phyloP scores from a whole-genome alignment of 23 tunicate species.

The Styela clava region DNA sequence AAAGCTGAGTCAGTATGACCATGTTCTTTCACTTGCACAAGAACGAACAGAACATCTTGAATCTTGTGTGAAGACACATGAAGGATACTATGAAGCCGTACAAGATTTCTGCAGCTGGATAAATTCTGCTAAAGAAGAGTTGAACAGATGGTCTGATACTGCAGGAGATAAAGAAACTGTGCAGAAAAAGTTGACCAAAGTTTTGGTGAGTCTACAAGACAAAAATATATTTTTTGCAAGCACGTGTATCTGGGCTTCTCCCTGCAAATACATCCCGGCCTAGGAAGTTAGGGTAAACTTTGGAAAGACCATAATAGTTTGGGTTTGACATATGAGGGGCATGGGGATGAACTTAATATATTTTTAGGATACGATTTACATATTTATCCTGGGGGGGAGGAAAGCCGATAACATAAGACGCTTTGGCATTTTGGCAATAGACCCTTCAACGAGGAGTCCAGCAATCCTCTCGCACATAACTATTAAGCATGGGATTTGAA shows the following conservation, averaged over 20 bases:
- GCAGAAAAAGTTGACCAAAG: slow-evolving; percentile 79
- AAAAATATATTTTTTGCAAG: background rate
- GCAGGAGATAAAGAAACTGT: slow-evolving; percentile 62
- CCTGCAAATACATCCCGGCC: too few relatives aligned
- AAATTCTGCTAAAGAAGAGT: slow-evolving; percentile 80
- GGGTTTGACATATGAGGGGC: too few relatives aligned
- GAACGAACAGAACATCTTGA: slow-evolving; percentile 44
- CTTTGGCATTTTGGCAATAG: too few relatives aligned
- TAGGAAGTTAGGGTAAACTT: too few relatives aligned
- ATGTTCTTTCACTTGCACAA: slow-evolving; percentile 33
- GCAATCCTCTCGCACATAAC: too few relatives aligned
- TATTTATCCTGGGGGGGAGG: too few relatives aligned
- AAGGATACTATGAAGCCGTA: slow-evolving; percentile 51
- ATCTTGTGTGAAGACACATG: slow-evolving; percentile 49
- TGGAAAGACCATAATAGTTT: too few relatives aligned
- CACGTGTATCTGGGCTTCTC: background rate
- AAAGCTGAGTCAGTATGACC: slow-evolving; percentile 36
- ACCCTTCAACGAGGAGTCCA: too few relatives aligned
- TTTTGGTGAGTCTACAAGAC: slow-evolving; percentile 45
- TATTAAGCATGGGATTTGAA: too few relatives aligned
- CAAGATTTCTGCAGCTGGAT: slow-evolving; percentile 76
- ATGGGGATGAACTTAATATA: too few relatives aligned
- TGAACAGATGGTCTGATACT: slow-evolving; percentile 83
- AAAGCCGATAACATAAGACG: too few relatives aligned
- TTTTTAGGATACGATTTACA: too few relatives aligned